Conservation (phyloP, 1,140 invertebrate species). For the Euwallacea fornicatus region DNA sequence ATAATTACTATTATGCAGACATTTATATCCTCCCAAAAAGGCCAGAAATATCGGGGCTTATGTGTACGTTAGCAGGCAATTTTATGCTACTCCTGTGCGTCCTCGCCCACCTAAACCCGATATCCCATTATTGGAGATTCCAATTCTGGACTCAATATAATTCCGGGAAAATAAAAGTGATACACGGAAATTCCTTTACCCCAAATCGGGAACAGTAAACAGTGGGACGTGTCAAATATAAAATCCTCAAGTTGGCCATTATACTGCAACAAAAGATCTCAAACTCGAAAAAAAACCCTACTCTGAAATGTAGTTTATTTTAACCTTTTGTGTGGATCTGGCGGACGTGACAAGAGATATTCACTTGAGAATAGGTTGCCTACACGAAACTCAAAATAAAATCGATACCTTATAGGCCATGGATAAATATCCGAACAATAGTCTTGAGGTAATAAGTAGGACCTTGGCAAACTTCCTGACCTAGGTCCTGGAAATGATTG, state of each 20-base stretch:
- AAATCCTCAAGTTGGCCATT: constrained; percentile 19
- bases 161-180: background rate
- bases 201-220: background rate
- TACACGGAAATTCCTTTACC: constrained; percentile 9
- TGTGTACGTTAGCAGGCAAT: too few species aligned
- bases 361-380: constrained; percentile 20
- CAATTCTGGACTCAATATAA: background rate
- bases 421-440: too few species aligned
- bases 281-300: constrained; percentile 5
- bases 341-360: constrained; percentile 14
- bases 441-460: too few species aligned
- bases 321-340: constrained; percentile 24
- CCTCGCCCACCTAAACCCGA: too few species aligned
- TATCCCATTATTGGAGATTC: too few species aligned
- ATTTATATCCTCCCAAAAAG: too few species aligned
- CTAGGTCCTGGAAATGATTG: too few species aligned
- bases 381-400: constrained; percentile 7
- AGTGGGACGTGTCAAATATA: background rate
- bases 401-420: constrained; percentile 8
- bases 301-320: constrained; percentile 12
- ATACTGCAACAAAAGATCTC: constrained; percentile 11
- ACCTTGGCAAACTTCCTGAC: too few species aligned
- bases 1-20: too few species aligned
- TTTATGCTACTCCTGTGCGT: too few species aligned
- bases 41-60: too few species aligned